Evolutionary conservation across 2,797 vertebrate genomes (phyloP).

Genomic region (Numenius phaeopus): DNA sequence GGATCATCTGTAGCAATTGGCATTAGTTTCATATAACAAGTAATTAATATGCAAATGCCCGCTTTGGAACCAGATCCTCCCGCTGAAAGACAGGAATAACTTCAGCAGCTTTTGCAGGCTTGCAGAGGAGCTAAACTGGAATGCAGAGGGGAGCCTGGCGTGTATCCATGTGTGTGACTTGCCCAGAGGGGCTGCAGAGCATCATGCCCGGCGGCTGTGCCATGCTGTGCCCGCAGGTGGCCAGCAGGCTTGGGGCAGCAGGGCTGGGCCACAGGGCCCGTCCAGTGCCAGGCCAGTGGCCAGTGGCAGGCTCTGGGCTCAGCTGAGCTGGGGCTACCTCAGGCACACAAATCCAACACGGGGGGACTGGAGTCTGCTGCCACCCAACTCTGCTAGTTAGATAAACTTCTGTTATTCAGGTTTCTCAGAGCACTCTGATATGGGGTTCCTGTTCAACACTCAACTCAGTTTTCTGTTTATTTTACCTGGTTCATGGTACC

Average conservation of each 20-base stretch:
- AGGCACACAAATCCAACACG: rapidly evolving
- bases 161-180: rapidly evolving
- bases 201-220: rapidly evolving
- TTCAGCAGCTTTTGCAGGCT: not conserved
- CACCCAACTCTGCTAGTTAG: no score
- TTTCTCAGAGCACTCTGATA: not conserved
- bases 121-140: no score
- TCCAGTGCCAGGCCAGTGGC: rapidly evolving
- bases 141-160: not conserved
- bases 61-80: not conserved
- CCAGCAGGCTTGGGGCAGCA: rapidly evolving
- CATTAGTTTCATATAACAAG: not conserved
- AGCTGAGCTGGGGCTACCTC: not conserved
- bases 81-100: not conserved
- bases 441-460: not conserved
- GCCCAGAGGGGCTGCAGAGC: not conserved
- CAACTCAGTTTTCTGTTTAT: not conserved
- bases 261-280: rapidly evolving
- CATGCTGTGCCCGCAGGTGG: rapidly evolving
- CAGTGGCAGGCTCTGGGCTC: not conserved
- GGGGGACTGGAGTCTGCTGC: rapidly evolving
- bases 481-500: not conserved
- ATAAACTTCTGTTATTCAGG: not conserved
- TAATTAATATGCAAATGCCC: not conserved
- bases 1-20: not conserved